Base-by-base conservation (phyloP, 2,888 invertebrate genomes). In the Pseudoips prasinana region DNA sequence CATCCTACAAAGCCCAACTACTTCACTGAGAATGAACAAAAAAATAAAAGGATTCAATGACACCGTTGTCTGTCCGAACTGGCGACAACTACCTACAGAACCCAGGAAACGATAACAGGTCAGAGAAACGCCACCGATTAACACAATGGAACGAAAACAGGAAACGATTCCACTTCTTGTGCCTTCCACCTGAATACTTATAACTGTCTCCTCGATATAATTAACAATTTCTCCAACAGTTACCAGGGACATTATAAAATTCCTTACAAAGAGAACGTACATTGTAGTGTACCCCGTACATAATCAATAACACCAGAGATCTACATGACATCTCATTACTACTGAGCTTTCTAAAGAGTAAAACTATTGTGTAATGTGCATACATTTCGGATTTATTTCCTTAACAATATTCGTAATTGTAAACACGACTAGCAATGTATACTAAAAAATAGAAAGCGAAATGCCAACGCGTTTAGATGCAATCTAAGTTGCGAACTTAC, bases 361-460 rank as follows among this genome's bases (percentile, higher is more conserved):
- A 5, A 14, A 7, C 20, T n/a, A 20, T 20, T 20, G 14, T 14
- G 14, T n/a, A 20, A 5, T 20, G 14, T 14, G 14, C 14, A 14
- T 14, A 14, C 14, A 14, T 14, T 14, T 3, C 14, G 14, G 14
- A 3, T 14, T 14, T 2, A 5, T 14, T 3, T 14, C 14, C n/a
- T n/a, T 14, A 14, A 3, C 1, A 0, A 0, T 7, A 3, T 9
- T 8, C 8, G 7, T 1, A 7, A 3, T 1, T 3, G 1, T 7
- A 1, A 1, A 5, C 1, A 6, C 45, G 39, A 27, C 28, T 35
- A 27, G 45, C 33, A 33, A 35, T 29, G 50, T 37, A 47, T 23
- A 18, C 8, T 25, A 23, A 52, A 58, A 46, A 57, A 37, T 65
- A 64, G 73, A 73, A 73, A 73, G 72, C 56, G 38, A 55, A 54